Percentiles rank a stretch among this genome's conserved stretches.
phyloP scores from a whole-genome alignment of 2,888 invertebrate genomes.

The Dyspetes luteomarginatus region DNA sequence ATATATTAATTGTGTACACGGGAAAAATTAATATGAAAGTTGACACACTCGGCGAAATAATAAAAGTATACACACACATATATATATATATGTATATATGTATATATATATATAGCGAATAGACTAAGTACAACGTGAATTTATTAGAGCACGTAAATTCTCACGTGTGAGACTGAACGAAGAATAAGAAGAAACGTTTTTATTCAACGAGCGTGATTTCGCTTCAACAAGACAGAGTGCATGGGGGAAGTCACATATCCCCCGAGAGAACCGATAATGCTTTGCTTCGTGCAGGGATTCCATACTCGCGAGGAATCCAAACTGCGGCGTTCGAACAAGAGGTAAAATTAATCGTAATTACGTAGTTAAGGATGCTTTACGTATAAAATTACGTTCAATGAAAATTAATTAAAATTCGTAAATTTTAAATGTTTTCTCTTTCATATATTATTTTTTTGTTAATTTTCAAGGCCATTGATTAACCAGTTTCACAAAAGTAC shows the following conservation, averaged over 20 bases:
- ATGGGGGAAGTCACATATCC: conserved; percentile 77
- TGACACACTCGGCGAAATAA: background rate
- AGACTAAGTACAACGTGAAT: no score
- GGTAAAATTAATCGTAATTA: conserved; percentile 70
- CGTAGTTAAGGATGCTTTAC: background rate
- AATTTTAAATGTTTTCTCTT: no score
- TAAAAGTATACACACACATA: no score
- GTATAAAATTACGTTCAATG: background rate
- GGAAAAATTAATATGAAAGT: background rate
- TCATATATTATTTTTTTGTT: no score
- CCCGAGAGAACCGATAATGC: conserved; percentile 85
- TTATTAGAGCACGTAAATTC: background rate
- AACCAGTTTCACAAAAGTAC: no score
- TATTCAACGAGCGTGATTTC: conserved; percentile 3
- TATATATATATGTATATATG: no score
- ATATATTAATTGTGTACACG: background rate
- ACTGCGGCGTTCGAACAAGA: conserved; percentile 74
- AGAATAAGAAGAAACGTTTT: conserved; percentile 3
- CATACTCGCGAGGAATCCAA: conserved; percentile 82
- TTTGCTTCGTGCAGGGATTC: conserved; percentile 89
- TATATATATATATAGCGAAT: no score
- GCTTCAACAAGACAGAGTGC: conserved; percentile 62
- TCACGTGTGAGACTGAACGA: background rate
- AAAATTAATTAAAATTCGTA: no score
- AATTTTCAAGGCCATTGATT: no score